Evolutionary conservation across 2,797 vertebrate species (phyloP).

Genomic region (Atherinosoma microstoma): DNA sequence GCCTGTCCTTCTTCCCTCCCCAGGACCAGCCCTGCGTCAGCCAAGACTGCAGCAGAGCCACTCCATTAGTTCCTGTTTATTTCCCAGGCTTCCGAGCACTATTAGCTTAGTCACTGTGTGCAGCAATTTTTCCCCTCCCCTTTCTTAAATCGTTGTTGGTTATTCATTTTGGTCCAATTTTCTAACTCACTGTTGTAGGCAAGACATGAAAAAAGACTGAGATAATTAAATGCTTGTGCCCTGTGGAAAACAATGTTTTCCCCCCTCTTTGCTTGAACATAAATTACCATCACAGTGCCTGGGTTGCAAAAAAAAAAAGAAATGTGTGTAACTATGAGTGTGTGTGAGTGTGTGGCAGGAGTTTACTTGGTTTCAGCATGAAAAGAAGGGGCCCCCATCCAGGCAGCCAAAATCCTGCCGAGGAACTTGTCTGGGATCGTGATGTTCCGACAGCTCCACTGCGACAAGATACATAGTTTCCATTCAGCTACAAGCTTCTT

Average conservation of each 20-base stretch:
- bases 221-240: slow-evolving; percentile 90
- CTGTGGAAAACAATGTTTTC: slow-evolving; percentile 83
- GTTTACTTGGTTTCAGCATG: slow-evolving; percentile 88
- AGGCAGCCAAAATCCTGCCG: slow-evolving; percentile 92
- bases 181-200: slow-evolving; percentile 82
- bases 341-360: slow-evolving; percentile 74
- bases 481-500: slow-evolving; percentile 98
- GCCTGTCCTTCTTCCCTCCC: slow-evolving; percentile 72
- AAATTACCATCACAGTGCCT: slow-evolving; percentile 89
- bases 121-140: slow-evolving; percentile 47
- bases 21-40: slow-evolving; percentile 70
- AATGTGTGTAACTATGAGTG: slow-evolving; percentile 48
- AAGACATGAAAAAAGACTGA: slow-evolving; percentile 84
- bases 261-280: slow-evolving; percentile 86
- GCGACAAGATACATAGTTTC: slow-evolving; percentile 99
- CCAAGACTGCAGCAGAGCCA: slow-evolving; percentile 74
- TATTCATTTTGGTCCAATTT: slow-evolving; percentile 81
- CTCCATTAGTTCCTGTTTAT: slow-evolving; percentile 82
- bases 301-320: slow-evolving; percentile 72
- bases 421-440: slow-evolving; percentile 92
- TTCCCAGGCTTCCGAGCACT: slow-evolving; percentile 71
- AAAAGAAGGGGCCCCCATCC: slow-evolving; percentile 88
- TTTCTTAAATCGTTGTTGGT: slow-evolving; percentile 71
- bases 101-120: slow-evolving; percentile 65
- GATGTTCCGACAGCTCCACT: slow-evolving; percentile 91